Percentiles rank a stretch among this genome's conserved stretches.
Conservation (phyloP, 1,140 invertebrate species). For the Mylabris phalerata region DNA sequence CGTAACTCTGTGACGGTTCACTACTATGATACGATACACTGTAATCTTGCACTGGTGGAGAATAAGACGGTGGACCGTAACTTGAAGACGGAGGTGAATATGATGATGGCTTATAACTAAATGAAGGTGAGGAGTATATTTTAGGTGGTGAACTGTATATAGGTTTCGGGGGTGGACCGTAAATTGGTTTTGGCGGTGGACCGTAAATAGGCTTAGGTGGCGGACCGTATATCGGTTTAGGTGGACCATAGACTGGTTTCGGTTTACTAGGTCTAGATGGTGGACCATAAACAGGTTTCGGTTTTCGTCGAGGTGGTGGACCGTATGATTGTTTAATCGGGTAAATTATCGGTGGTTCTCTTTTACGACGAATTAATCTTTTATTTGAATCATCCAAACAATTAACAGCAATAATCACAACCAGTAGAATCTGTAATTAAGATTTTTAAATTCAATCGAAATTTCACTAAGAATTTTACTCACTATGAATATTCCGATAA, state of each 20-base stretch:
- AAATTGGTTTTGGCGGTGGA: conserved; percentile 5
- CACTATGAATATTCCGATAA: no score
- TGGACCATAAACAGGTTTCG: conserved; percentile 5
- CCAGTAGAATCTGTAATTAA: no score
- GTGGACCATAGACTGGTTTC: conserved; percentile 15
- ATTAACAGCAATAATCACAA: no score
- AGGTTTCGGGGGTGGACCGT: conserved; percentile 4
- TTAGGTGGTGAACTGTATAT: conserved; percentile 9
- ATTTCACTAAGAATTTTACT: no score
- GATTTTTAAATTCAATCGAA: no score
- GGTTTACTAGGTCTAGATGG: conserved; percentile 14
- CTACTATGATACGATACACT: no score
- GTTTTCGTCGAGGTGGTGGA: conserved; percentile 9
- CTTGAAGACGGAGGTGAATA: background rate
- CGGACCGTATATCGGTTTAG: conserved; percentile 10
- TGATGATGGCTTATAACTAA: conserved; percentile 6
- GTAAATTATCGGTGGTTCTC: conserved; percentile 3
- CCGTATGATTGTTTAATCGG: conserved; percentile 17
- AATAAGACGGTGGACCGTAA: conserved; percentile 10
- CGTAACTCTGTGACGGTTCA: conserved; percentile 9
- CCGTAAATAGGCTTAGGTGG: conserved; percentile 11
- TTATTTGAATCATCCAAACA: no score
- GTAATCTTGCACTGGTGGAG: no score
- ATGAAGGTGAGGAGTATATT: conserved; percentile 9
- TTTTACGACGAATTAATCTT: background rate